Conservation (phyloP, 2,888 invertebrate species). For the Mactromeris polynyma region DNA sequence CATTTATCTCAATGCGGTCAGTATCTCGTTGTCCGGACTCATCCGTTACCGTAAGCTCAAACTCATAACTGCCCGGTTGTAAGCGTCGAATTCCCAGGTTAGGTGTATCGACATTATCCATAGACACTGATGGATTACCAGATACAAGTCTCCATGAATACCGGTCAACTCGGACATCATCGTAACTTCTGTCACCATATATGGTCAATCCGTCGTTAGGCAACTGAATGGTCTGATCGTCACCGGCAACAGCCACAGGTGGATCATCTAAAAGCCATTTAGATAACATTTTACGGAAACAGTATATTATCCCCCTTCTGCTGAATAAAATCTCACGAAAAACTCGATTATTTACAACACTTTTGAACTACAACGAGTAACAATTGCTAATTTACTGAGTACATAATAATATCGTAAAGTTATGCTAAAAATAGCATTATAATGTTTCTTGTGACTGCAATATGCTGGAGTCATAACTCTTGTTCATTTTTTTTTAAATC, state of each 20-base stretch:
- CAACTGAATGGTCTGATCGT: constrained; percentile 32
- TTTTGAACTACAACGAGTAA: too few relatives aligned
- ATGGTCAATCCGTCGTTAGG: constrained; percentile 34
- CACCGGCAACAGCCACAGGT: constrained; percentile 51
- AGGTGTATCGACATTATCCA: neutral
- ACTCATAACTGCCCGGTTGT: constrained; percentile 38
- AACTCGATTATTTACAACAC: too few relatives aligned
- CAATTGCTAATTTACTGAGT: too few relatives aligned
- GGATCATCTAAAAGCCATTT: constrained; percentile 42
- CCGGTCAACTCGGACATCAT: constrained; percentile 43
- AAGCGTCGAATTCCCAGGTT: constrained; percentile 24
- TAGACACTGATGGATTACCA: constrained; percentile 16
- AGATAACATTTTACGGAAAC: neutral
- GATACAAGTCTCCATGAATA: constrained; percentile 47
- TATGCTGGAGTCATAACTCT: too few relatives aligned
- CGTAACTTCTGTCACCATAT: constrained; percentile 44
- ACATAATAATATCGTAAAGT: too few relatives aligned
- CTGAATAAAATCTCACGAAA: too few relatives aligned
- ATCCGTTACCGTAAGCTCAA: constrained; percentile 54
- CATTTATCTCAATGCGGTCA: constrained; percentile 8
- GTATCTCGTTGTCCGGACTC: constrained; percentile 42
- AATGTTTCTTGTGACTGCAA: too few relatives aligned
- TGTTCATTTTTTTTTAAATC: too few relatives aligned
- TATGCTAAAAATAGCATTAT: too few relatives aligned
- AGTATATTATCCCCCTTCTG: too few relatives aligned